Base-by-base conservation (phyloP, 2,888 invertebrate species). In the Mamestra brassicae region DNA sequence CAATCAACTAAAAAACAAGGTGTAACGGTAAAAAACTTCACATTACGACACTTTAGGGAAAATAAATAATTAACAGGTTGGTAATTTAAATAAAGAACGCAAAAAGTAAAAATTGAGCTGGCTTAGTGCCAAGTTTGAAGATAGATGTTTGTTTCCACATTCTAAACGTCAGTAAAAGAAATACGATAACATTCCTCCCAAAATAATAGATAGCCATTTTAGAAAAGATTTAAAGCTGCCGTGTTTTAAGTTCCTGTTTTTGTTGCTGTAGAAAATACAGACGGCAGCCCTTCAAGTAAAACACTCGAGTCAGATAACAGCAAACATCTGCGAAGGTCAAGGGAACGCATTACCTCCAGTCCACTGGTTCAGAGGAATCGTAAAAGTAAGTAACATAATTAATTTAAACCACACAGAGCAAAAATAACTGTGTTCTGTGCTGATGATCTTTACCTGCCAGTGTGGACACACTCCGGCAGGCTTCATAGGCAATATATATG, bases 301-400 rank as follows among this genome's bases (percentile, higher is more conserved):
- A 88, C 92, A 17, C 86, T 92, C n/a, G 96, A 96, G 55, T 93
- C 95, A 0, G 96, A 96, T 45, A 90, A 89, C 6, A 92, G 92
- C 85, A 95, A 94, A 85, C 92, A 91, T 83, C 84, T 94, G 67
- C 94, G 94, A 83, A 94, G 92, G 85, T 95, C 94, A 77, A 95
- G 94, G 86, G 97, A 94, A 87, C 95, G 95, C 68, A 95, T 93
- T 61, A 93, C 92, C 80, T 95, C 90, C 86, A 97, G 96, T 80
- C 96, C 96, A 45, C 84, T 95, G 62, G 92, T 92, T 60, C 95
- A 94, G 86, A 94, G 96, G 81, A 96, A 94, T 91, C 91, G 95
- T 60, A 96, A 96, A 93, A 83, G 96, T 96, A 89, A 93, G 94
- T 42, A 17, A 42, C 11, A 42, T 26, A 42, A 42, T n/a, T 62